Evolutionary conservation across 1,140 invertebrate genomes (phyloP).

Genomic region (Papilio dardanus): DNA sequence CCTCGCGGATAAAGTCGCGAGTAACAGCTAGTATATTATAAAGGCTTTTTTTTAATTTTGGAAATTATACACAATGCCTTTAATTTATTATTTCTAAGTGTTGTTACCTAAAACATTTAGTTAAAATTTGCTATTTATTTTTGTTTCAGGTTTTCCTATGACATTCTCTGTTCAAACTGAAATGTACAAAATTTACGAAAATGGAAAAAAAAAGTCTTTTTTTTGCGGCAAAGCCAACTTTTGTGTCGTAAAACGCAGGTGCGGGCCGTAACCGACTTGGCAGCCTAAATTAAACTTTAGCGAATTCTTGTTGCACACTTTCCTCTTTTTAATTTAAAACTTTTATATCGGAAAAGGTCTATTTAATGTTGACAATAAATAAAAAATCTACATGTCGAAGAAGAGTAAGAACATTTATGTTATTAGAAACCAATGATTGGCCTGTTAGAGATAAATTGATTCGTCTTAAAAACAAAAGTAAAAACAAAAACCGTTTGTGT

Average conservation of each 20-base stretch:
- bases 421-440: not conserved
- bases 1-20: too few species aligned
- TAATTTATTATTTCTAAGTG: too few species aligned
- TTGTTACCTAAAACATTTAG: too few species aligned
- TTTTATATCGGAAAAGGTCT: not conserved
- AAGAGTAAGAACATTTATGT: not conserved
- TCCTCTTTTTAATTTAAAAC: slow-evolving; percentile 19
- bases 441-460: not conserved
- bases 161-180: not conserved
- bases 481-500: too few species aligned
- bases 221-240: slow-evolving; percentile 20
- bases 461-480: not conserved
- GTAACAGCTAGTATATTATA: too few species aligned
- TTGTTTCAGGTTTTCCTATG: not conserved
- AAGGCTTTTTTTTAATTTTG: too few species aligned
- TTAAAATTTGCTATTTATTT: not conserved
- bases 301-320: slow-evolving; percentile 20
- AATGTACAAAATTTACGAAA: not conserved
- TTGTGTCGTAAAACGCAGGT: slow-evolving; percentile 24
- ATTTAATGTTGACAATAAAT: not conserved
- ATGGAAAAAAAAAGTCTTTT: not conserved
- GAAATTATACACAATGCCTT: too few species aligned
- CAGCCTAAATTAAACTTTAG: slow-evolving; percentile 20
- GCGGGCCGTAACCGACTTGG: slow-evolving; percentile 16
- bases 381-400: not conserved